Evolutionary conservation across 2,113 vertebrate species (phyloP), one percentile per base, ranked within the genome.

Genomic region (Condylura cristata): DNA sequence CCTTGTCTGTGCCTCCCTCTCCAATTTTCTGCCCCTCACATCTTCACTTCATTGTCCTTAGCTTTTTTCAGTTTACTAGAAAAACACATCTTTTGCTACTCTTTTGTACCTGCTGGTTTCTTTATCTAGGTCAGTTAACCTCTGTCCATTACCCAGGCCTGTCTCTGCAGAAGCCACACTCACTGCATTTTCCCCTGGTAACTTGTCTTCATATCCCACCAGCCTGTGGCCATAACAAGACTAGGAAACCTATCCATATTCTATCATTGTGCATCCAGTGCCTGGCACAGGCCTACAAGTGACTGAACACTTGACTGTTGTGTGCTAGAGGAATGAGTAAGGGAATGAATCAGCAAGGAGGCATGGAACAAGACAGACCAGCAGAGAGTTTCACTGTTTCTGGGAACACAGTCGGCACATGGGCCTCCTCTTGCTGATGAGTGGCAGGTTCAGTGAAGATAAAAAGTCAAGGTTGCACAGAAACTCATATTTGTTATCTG

Each of bases 11-110:
- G 13, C 37, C 16, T 18, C n/a, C n/a, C 53, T 94, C 34, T 34
- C 39, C 37, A 58, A 12, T 79, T 34, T 30, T 76, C 37, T 81
- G 32, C 46, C 18, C 37, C 48, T 89, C 17, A 39, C 9, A 68
- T 28, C 37, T 66, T 74, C 41, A 78, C 6, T 34, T 48, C 34
- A 61, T 13, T 4, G 1, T 41, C 51, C 12, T 89, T 92, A 74
- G 65, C 24, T 90, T 74, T 30, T 14, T 76, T 89, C 17, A 24
- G 26, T 60, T 86, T 34, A 66, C 28, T 34, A 53, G 16, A 37
- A 81, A 87, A 60, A 14, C 13, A 68, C 63, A 30, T 37, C n/a
- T 96, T 97, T 86, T n/a, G 66, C 26, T 65, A 56, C 6, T 26
- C 28, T 34, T 66, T 53, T 51, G 30, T 32, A 2, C 39, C 44